Evolutionary conservation across 1,140 invertebrate genomes (phyloP).

Genomic region (Scaptomyza pallida): DNA sequence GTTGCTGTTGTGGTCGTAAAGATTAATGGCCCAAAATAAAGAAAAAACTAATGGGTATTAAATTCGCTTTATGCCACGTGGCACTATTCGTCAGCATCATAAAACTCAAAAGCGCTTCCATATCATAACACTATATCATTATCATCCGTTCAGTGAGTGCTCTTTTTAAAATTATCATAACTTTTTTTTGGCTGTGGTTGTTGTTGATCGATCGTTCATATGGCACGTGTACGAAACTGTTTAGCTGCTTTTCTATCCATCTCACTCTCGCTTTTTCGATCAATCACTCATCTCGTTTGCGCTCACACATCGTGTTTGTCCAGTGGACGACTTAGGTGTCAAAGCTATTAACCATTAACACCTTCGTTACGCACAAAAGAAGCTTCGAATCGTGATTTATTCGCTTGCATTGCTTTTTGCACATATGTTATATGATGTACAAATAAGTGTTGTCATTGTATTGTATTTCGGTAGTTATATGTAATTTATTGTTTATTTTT

Average conservation of each 20-base stretch:
- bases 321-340: slow-evolving; percentile 66
- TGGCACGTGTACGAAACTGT: slow-evolving; percentile 25
- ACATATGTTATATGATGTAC: slow-evolving; percentile 27
- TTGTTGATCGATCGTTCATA: slow-evolving; percentile 14
- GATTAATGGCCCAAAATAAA: slow-evolving; percentile 33
- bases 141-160: slow-evolving; percentile 35
- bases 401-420: slow-evolving; percentile 39
- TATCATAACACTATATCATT: slow-evolving; percentile 28
- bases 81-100: slow-evolving; percentile 57
- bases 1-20: slow-evolving; percentile 20
- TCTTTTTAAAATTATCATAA: slow-evolving; percentile 6
- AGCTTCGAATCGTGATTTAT: slow-evolving; percentile 29
- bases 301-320: slow-evolving; percentile 47
- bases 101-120: slow-evolving; percentile 21
- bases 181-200: background rate
- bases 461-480: background rate
- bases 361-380: slow-evolving; percentile 47
- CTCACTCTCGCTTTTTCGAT: slow-evolving; percentile 1
- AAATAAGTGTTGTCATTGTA: slow-evolving; percentile 12
- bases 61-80: slow-evolving; percentile 53
- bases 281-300: background rate
- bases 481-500: slow-evolving; percentile 19
- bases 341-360: slow-evolving; percentile 62
- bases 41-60: slow-evolving; percentile 51
- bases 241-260: background rate